Evolutionary conservation across 2,888 invertebrate genomes (phyloP).

Genomic region (Diarsia rubi): DNA sequence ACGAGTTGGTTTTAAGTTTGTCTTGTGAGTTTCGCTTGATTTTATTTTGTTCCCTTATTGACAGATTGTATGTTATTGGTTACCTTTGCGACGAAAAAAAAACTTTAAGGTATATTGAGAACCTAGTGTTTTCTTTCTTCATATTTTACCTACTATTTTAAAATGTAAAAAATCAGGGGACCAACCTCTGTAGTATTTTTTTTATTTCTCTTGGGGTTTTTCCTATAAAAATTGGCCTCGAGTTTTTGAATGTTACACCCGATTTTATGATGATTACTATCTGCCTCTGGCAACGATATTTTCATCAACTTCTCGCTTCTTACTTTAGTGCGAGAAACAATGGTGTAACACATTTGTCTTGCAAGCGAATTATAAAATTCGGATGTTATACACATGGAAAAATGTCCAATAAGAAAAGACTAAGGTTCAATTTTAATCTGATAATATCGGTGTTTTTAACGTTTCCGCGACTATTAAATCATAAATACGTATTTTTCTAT

Average conservation of each 20-base stretch:
- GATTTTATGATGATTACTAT: conserved; percentile 9
- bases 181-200: conserved; percentile 73
- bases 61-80: conserved; percentile 70
- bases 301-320: conserved; percentile 47
- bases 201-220: not conserved
- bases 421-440: too few species aligned
- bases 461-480: not conserved
- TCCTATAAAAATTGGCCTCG: not conserved
- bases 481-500: not conserved
- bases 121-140: conserved; percentile 18
- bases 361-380: not conserved
- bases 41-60: conserved; percentile 71
- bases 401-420: not conserved
- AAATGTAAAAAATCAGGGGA: conserved; percentile 68
- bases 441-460: too few species aligned
- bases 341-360: conserved; percentile 25
- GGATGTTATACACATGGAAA: not conserved
- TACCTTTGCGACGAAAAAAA: conserved; percentile 63
- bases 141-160: conserved; percentile 30
- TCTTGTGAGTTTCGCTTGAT: conserved; percentile 68
- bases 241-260: not conserved
- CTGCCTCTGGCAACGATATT: conserved; percentile 6
- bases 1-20: conserved; percentile 62
- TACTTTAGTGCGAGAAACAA: conserved; percentile 24
- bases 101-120: conserved; percentile 1